These are phyloP conservation scores for Semaprochilodus insignis DNA, from an alignment of 2,797 vertebrate species.

Conservation along the genomic window DNA sequence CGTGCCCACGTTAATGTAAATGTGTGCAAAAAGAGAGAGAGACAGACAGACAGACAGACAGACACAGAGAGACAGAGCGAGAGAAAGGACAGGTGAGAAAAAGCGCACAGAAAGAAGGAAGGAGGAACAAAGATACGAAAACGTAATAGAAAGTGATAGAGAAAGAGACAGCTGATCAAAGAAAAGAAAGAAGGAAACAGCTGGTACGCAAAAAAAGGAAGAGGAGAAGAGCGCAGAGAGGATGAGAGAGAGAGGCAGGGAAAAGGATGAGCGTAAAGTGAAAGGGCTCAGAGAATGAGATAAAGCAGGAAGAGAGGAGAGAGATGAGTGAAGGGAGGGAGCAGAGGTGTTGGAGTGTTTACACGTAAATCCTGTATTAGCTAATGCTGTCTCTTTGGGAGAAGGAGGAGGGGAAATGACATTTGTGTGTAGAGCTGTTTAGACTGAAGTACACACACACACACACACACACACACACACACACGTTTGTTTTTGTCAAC, in stretches of 20 bases:
- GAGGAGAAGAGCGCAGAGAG: constrained; percentile 12
- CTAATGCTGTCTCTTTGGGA: background rate
- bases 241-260: constrained; percentile 17
- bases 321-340: constrained; percentile 69
- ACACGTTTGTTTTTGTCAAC: too few relatives aligned
- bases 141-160: constrained; percentile 3
- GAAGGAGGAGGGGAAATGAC: background rate
- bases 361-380: background rate
- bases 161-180: constrained; percentile 1
- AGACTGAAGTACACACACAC: too few relatives aligned
- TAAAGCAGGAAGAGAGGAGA: background rate
- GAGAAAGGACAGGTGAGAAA: background rate
- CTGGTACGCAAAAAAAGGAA: background rate
- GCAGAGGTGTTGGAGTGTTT: constrained; percentile 42
- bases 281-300: background rate
- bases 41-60: constrained; percentile 1
- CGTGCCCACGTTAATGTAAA: constrained; percentile 3
- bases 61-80: background rate
- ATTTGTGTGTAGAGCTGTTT: background rate
- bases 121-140: constrained; percentile 4
- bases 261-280: constrained; percentile 11
- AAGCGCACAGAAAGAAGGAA: background rate
- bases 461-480: too few relatives aligned
- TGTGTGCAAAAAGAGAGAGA: constrained; percentile 10
- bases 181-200: background rate